phyloP scores from a whole-genome alignment of 2,113 vertebrate species.

The Tor tambroides region DNA sequence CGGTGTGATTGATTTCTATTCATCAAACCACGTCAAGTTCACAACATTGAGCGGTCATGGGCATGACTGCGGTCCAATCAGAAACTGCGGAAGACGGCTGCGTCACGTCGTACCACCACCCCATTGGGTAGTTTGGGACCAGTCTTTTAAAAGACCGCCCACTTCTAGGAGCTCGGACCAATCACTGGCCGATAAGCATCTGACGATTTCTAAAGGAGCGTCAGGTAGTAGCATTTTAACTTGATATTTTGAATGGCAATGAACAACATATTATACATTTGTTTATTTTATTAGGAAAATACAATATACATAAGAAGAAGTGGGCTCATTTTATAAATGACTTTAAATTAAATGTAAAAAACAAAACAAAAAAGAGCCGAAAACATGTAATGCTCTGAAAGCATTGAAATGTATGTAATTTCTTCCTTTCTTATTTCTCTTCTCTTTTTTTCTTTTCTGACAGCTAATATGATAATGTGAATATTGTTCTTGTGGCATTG shows the following conservation, averaged over 20 bases:
- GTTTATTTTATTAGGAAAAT: background rate
- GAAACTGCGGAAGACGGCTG: slow-evolving; percentile 43
- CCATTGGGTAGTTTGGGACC: slow-evolving; percentile 54
- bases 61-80: slow-evolving; percentile 64
- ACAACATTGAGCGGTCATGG: background rate
- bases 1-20: background rate
- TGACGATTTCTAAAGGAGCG: slow-evolving; percentile 11
- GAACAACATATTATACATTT: no score
- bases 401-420: no score
- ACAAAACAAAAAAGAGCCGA: no score
- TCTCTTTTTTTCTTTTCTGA: no score
- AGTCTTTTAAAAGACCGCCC: slow-evolving; percentile 46
- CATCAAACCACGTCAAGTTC: background rate
- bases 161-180: slow-evolving; percentile 29
- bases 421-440: no score
- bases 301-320: no score
- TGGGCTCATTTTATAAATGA: no score
- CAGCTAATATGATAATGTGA: no score
- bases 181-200: slow-evolving; percentile 38
- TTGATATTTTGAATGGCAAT: no score
- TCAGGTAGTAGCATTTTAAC: background rate
- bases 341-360: no score
- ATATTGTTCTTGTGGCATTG: no score
- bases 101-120: slow-evolving; percentile 62
- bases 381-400: no score